These are phyloP conservation scores for Ophion ventricosus DNA, from an alignment of 2,888 invertebrate genomes.

Conservation along the genomic window DNA sequence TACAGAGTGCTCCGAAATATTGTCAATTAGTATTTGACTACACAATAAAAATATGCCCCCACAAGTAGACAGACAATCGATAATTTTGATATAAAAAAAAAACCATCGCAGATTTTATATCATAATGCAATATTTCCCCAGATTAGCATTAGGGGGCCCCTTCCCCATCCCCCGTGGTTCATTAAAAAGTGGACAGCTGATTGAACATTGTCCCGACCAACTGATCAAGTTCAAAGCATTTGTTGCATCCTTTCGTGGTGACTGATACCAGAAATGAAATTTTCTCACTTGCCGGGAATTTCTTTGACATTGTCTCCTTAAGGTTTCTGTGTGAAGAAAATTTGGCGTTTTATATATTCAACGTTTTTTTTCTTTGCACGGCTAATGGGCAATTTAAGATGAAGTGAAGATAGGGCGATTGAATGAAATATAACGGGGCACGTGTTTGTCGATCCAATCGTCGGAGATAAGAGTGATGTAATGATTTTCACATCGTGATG, in stretches of 20 bases:
- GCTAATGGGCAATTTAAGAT: not conserved
- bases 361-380: not conserved
- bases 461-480: constrained; percentile 57
- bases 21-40: not conserved
- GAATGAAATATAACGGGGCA: constrained; percentile 38
- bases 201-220: too few relatives aligned
- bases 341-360: not conserved
- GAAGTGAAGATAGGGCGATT: constrained; percentile 3
- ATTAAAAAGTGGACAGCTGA: too few relatives aligned
- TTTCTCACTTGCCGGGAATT: not conserved
- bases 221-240: too few relatives aligned
- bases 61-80: not conserved
- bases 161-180: too few relatives aligned
- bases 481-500: constrained; percentile 41
- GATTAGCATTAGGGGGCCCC: too few relatives aligned
- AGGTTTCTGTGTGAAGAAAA: not conserved
- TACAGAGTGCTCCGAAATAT: not conserved
- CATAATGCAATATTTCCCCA: constrained; percentile 48
- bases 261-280: too few relatives aligned
- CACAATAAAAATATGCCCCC: not conserved
- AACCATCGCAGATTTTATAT: not conserved
- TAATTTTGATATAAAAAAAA: constrained; percentile 1
- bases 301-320: not conserved
- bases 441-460: constrained; percentile 44
- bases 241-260: too few relatives aligned